These are phyloP conservation scores for Saguinus imperator DNA, from an alignment of 2,113 vertebrate species.

Conservation along the genomic window DNA sequence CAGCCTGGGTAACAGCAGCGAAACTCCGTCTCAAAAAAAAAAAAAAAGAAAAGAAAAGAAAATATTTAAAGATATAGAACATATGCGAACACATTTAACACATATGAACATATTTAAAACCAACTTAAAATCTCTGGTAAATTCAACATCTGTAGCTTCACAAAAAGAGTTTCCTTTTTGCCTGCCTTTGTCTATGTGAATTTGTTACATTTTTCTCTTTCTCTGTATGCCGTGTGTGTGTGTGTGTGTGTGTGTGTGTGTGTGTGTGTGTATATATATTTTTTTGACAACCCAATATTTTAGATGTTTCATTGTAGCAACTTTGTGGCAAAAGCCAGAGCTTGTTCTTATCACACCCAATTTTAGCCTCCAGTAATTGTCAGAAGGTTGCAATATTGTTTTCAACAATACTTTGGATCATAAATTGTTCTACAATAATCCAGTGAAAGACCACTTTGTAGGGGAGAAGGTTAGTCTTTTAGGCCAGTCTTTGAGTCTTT, in stretches of 20 bases:
- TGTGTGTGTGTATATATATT: neutral
- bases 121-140: neutral
- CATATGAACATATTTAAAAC: neutral
- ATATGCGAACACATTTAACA: too few relatives aligned
- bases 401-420: neutral
- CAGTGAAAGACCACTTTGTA: neutral
- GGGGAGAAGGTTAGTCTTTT: neutral
- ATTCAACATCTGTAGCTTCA: neutral
- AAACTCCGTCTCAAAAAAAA: too few relatives aligned
- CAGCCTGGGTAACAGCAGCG: too few relatives aligned
- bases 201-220: neutral
- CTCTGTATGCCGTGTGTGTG: neutral
- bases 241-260: too few relatives aligned
- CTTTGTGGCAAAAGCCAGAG: neutral
- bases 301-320: neutral
- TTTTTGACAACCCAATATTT: neutral
- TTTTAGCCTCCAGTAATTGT: slow-evolving; percentile 20
- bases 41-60: too few relatives aligned
- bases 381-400: neutral
- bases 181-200: neutral
- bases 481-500: neutral
- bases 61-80: neutral
- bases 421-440: neutral
- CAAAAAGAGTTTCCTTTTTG: neutral
- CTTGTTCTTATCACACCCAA: neutral